Conservation (phyloP, 2,113 vertebrate genomes). For the Rhynchomys soricoides region DNA sequence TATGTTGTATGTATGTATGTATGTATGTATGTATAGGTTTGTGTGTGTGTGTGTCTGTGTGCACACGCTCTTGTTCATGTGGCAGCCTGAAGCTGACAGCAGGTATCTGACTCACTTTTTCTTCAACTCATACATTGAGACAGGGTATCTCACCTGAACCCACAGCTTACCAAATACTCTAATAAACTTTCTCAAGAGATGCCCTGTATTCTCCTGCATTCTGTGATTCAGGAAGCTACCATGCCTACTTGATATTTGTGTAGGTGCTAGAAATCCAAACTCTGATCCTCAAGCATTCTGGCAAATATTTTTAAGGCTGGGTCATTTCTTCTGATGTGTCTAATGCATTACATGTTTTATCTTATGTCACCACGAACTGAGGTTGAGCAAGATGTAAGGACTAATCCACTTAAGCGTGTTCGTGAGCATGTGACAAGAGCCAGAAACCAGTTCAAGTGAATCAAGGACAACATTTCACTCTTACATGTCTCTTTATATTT, state of each 20-base stretch:
- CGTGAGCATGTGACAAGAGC: not conserved
- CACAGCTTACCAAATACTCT: not conserved
- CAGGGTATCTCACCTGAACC: not conserved
- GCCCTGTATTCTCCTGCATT: not conserved
- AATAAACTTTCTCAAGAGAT: not conserved
- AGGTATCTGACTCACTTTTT: not conserved
- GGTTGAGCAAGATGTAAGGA: not conserved
- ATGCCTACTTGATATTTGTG: not conserved
- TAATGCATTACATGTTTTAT: not conserved
- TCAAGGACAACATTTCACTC: not conserved
- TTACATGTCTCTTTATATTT: conserved; percentile 18
- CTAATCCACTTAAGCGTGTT: not conserved
- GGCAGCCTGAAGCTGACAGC: not conserved
- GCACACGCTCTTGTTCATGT: no score
- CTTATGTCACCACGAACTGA: not conserved
- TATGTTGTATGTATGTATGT: not conserved
- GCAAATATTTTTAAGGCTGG: not conserved
- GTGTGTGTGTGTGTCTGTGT: not conserved
- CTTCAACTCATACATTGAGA: not conserved
- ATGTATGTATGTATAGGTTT: not conserved
- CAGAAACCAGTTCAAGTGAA: not conserved
- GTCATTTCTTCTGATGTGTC: not conserved
- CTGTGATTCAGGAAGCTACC: no score
- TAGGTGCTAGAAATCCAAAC: not conserved
- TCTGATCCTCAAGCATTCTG: no score